phyloP scores from a whole-genome alignment of 2,888 invertebrate species.

The Dysmachus trigonus region DNA sequence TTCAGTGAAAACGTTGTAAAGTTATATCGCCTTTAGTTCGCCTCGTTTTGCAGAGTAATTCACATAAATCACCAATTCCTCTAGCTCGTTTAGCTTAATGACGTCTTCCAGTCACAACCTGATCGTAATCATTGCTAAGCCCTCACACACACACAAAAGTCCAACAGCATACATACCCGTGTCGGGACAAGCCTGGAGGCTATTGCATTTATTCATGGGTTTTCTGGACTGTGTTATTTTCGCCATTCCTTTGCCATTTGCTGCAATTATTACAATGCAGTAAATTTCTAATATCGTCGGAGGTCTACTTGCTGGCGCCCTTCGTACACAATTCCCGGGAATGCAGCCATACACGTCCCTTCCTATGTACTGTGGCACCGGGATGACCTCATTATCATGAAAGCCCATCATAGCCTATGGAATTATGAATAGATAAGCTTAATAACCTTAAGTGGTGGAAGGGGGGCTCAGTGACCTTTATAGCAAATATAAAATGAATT shows the following conservation, averaged over 20 bases:
- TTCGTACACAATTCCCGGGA: background rate
- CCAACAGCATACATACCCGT: background rate
- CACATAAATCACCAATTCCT: background rate
- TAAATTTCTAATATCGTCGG: conserved; percentile 22
- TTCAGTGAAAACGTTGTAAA: background rate
- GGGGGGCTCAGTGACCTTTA: background rate
- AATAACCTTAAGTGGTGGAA: background rate
- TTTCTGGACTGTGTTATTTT: background rate
- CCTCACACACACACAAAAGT: background rate
- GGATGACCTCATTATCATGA: background rate
- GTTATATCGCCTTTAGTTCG: background rate
- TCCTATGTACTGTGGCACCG: background rate
- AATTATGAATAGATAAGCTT: background rate
- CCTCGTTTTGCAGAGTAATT: background rate
- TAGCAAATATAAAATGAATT: background rate
- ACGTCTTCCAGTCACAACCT: background rate
- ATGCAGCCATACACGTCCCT: background rate
- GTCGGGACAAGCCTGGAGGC: background rate
- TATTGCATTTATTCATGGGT: background rate
- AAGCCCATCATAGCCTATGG: background rate
- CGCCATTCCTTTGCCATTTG: background rate
- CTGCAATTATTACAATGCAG: conserved; percentile 26
- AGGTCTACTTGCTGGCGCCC: conserved; percentile 9
- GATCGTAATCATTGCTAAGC: background rate
- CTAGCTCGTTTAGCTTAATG: background rate